Base-by-base conservation (phyloP, 2,113 vertebrate species). In the Anser brachyrhynchus region DNA sequence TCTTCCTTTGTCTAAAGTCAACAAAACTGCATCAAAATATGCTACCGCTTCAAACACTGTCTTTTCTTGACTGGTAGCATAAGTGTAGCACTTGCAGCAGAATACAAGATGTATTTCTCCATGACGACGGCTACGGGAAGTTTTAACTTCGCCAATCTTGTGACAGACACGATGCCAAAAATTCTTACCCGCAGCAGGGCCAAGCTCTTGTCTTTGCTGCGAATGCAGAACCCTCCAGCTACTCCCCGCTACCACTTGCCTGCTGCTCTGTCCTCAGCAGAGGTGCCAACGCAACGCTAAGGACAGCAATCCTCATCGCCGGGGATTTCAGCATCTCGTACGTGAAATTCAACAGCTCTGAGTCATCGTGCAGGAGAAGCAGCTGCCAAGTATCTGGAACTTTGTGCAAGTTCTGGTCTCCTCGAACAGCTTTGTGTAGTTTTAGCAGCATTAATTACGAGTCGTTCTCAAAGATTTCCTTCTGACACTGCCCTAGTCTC, bases 361-460 rank as follows among this genome's bases (percentile, higher is more conserved):
- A 97, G 82, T 95, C 94, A 96, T 66, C 64, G 5, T 2, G 11
- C 78, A 64, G 41, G 67, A 93, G 93, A 92, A 95, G 95, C 94
- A 95, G 93, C 94, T 95, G 96, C 90, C 95, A 96, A 95, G 85
- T 88, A 77, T 69, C 93, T 91, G 87, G 90, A 96, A 97, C 94
- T 90, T 93, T 51, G 69, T 89, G 81, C 69, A 97, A 96, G 95
- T 95, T 95, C 91, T 85, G 92, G 81, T 94, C 75, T 88, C 91
- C 91, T 90, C 12, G 87, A 96, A 93, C 93, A 97, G 93, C 96
- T 96, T 97, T 95, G 84, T 95, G 81, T 95, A 87, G 95, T 93
- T 96, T 96, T 95, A 97, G 90, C 94, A 95, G 82, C 78, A 92
- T 94, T 95, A 95, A 97, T 95, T 95, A 94, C 52, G 58, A 96